Conservation (phyloP, 2,113 vertebrate species). For the Macrotis lagotis region DNA sequence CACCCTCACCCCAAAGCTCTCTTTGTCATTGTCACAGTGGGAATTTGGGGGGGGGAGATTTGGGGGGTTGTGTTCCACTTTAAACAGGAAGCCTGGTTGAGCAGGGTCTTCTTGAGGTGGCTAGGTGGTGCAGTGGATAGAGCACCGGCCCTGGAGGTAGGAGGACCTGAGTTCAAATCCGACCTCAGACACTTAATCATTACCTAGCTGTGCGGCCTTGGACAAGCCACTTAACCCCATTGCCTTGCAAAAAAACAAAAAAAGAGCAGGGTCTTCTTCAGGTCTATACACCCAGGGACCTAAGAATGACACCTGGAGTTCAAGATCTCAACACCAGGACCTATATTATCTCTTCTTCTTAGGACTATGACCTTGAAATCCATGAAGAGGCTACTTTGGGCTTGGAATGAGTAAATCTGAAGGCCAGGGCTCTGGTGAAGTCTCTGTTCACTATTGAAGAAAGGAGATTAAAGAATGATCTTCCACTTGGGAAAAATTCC, state of each 20-base stretch:
- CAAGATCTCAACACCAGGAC: neutral
- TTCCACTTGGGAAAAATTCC: neutral
- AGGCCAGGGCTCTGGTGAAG: neutral
- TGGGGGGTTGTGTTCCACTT: neutral
- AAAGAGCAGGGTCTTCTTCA: neutral
- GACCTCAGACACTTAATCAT: too few relatives aligned
- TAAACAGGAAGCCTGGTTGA: neutral
- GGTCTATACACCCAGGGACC: neutral
- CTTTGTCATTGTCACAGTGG: neutral
- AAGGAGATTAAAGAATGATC: neutral
- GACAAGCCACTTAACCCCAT: too few relatives aligned
- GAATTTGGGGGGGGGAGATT: neutral
- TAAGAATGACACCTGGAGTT: neutral
- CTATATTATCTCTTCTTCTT: neutral
- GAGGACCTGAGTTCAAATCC: too few relatives aligned
- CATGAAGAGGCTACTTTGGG: neutral
- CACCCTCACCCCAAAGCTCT: neutral
- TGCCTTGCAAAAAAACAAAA: too few relatives aligned
- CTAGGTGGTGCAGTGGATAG: too few relatives aligned
- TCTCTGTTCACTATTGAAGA: neutral
- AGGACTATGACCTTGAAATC: too few relatives aligned
- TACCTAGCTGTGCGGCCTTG: too few relatives aligned
- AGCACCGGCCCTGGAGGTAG: too few relatives aligned
- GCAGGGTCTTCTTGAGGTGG: neutral
- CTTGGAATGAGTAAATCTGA: neutral